phyloP scores from a whole-genome alignment of 2,113 vertebrate species.

The Epinephelus lanceolatus region DNA sequence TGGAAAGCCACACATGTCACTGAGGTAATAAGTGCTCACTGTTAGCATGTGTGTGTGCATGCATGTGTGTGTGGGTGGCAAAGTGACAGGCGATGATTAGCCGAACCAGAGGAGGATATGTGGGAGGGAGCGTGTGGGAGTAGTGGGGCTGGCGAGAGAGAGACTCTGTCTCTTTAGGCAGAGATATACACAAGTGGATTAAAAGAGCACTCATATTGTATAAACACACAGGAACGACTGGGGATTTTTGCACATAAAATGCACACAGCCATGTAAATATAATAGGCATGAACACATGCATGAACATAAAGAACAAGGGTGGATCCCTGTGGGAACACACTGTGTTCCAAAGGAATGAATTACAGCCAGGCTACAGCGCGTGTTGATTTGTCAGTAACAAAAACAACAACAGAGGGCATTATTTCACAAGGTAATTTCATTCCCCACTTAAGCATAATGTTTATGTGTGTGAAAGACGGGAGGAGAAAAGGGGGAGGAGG shows the following conservation, averaged over 20 bases:
- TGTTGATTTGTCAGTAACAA: slow-evolving; percentile 36
- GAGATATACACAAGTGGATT: slow-evolving; percentile 73
- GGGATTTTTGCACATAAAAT: slow-evolving; percentile 46
- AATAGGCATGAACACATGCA: neutral
- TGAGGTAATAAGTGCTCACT: slow-evolving; percentile 51
- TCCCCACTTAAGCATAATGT: slow-evolving; percentile 36
- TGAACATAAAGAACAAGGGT: neutral
- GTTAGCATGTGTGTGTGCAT: slow-evolving; percentile 4
- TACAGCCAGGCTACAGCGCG: neutral
- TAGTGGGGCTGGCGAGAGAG: slow-evolving; percentile 61
- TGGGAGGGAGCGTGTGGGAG: slow-evolving; percentile 77
- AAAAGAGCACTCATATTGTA: slow-evolving; percentile 62
- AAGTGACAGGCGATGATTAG: slow-evolving; percentile 83
- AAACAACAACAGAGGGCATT: slow-evolving; percentile 49
- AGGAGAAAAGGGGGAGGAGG: slow-evolving; percentile 8
- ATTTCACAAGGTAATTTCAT: slow-evolving; percentile 53
- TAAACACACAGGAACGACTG: slow-evolving; percentile 42
- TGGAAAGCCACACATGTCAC: slow-evolving; percentile 53
- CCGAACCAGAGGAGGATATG: slow-evolving; percentile 77
- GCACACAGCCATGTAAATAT: slow-evolving; percentile 12
- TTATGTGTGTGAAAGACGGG: slow-evolving; percentile 19
- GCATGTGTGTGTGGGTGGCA: slow-evolving; percentile 62
- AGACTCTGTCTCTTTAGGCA: slow-evolving; percentile 51
- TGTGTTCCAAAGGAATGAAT: slow-evolving; percentile 5
- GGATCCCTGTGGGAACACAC: slow-evolving; percentile 37